These are phyloP conservation scores for Pomatorhinus ruficollis DNA, from an alignment of 2,113 vertebrate species.

Conservation along the genomic window DNA sequence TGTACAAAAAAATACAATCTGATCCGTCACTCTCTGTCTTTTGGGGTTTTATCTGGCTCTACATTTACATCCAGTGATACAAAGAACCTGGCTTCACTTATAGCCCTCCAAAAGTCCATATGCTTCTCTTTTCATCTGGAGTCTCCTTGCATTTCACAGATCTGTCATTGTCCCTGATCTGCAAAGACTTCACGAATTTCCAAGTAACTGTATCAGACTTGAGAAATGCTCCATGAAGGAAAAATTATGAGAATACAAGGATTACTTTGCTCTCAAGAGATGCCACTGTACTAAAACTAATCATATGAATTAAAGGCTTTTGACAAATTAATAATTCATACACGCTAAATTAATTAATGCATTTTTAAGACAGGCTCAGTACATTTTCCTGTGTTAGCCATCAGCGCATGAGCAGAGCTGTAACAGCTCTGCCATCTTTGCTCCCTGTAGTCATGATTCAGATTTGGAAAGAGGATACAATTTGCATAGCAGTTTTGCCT, in stretches of 20 bases:
- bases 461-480: not conserved
- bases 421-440: constrained; percentile 18
- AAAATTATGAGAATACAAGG: constrained; percentile 52
- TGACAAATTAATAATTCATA: constrained; percentile 84
- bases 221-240: constrained; percentile 28
- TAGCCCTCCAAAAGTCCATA: not conserved
- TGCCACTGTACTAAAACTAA: constrained; percentile 69
- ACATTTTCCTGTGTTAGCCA: not conserved
- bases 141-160: not conserved
- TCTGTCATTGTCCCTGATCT: constrained; percentile 52
- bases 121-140: constrained; percentile 36
- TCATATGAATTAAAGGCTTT: constrained; percentile 77
- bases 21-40: not conserved
- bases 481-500: not conserved
- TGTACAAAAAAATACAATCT: constrained; percentile 12
- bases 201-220: not conserved
- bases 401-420: not conserved
- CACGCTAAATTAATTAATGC: constrained; percentile 75
- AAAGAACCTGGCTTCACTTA: constrained; percentile 36
- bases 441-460: constrained; percentile 4
- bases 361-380: constrained; percentile 48
- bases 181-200: constrained; percentile 36
- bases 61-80: not conserved
- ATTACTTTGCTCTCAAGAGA: constrained; percentile 54
- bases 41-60: not conserved